Evolutionary conservation across 2,113 vertebrate genomes (phyloP).

Genomic region (Cololabis saira): DNA sequence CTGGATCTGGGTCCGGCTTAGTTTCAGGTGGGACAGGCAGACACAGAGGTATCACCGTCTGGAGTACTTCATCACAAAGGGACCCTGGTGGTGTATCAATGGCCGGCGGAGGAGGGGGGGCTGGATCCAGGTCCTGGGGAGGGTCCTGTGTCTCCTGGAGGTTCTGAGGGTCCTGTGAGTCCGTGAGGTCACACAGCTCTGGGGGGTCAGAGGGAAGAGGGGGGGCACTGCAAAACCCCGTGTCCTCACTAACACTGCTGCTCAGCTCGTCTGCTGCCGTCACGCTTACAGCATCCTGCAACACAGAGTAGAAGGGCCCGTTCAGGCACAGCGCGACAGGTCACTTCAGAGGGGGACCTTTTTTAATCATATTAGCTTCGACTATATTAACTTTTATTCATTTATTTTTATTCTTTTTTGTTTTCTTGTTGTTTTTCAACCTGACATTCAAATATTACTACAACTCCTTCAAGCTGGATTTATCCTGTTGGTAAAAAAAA

Average conservation of each 20-base stretch:
- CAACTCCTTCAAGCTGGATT: too few species aligned
- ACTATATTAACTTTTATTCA: too few species aligned
- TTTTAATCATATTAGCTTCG: not conserved
- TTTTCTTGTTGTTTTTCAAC: too few species aligned
- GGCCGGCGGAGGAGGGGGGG: conserved; percentile 78
- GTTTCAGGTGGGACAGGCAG: conserved; percentile 52
- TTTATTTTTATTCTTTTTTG: too few species aligned
- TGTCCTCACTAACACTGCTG: conserved; percentile 91
- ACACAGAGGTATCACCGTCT: conserved; percentile 80
- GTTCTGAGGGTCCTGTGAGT: conserved; percentile 78
- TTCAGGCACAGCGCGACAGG: conserved; percentile 29
- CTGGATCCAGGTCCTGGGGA: conserved; percentile 81
- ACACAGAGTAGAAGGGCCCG: conserved; percentile 27
- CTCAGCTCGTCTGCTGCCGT: conserved; percentile 90
- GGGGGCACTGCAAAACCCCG: conserved; percentile 86
- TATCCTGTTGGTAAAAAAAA: too few species aligned
- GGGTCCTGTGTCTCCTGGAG: conserved; percentile 79
- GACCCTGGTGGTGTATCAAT: conserved; percentile 89
- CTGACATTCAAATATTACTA: too few species aligned
- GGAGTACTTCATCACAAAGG: conserved; percentile 87
- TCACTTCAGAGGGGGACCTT: not conserved
- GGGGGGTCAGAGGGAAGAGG: conserved; percentile 85
- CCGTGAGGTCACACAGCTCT: conserved; percentile 85
- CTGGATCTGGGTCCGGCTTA: conserved; percentile 50
- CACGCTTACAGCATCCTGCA: conserved; percentile 83